Percentiles rank a stretch among this genome's conserved stretches.
phyloP scores from a whole-genome alignment of 1,140 invertebrate genomes.

The Nymphalis io region DNA sequence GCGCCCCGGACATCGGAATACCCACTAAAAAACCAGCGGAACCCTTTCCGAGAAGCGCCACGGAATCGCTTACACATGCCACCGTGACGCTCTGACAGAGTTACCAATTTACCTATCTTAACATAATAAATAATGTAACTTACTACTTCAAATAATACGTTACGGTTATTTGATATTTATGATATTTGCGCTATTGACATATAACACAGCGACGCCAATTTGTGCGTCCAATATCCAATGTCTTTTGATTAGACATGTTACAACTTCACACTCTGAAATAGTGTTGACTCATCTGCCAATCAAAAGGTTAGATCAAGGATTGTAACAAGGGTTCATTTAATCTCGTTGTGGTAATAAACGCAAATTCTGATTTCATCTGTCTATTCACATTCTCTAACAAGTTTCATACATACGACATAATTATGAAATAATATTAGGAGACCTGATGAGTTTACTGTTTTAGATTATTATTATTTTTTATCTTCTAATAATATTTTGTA shows the following conservation, averaged over 20 bases:
- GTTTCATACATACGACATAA: neutral
- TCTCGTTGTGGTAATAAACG: constrained; percentile 25
- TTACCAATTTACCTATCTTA: no score
- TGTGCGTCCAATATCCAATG: neutral
- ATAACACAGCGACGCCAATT: neutral
- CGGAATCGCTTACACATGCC: no score
- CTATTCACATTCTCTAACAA: constrained; percentile 11
- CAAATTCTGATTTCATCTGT: constrained; percentile 15
- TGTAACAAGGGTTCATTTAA: constrained; percentile 26
- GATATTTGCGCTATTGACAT: no score
- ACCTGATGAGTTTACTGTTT: neutral
- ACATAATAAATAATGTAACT: no score
- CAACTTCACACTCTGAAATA: neutral
- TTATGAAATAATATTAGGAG: constrained; percentile 6
- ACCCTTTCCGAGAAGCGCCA: no score
- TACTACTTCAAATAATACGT: no score
- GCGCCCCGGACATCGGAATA: no score
- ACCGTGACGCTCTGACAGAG: no score
- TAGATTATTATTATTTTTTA: neutral
- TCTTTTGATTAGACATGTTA: neutral
- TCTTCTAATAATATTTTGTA: neutral
- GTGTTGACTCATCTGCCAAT: constrained; percentile 10
- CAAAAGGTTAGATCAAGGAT: neutral
- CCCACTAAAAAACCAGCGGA: no score
- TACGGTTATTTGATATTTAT: no score